A percentile compares a stretch with the other conserved stretches of the same genome.
phyloP scores from a whole-genome alignment of 2,797 vertebrate species.

The Acomys russatus region DNA sequence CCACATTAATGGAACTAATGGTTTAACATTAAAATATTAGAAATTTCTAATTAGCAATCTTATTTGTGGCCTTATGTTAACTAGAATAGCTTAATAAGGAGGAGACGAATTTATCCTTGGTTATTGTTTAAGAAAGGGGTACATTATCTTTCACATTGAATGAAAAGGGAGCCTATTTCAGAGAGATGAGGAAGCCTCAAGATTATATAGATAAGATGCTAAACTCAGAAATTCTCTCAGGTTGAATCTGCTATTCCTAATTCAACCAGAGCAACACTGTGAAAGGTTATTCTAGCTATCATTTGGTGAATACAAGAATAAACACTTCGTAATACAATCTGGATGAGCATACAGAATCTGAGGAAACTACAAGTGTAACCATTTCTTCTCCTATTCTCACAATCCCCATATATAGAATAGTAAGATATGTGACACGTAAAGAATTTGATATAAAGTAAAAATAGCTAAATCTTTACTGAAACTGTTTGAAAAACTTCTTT shows the following conservation, averaged over 20 bases:
- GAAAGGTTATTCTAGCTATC: neutral
- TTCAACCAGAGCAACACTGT: neutral
- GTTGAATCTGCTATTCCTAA: neutral
- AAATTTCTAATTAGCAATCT: neutral
- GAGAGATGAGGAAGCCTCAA: neutral
- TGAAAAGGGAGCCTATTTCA: neutral
- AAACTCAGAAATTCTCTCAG: neutral
- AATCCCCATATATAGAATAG: neutral
- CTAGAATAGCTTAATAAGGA: neutral
- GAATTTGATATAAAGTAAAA: neutral
- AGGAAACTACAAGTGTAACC: neutral
- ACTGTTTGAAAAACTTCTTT: neutral
- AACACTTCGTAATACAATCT: neutral
- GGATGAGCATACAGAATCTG: rapidly evolving
- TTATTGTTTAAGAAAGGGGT: neutral
- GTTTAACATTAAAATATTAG: neutral
- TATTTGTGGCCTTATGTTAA: neutral
- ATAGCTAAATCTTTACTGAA: neutral
- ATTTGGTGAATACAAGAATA: neutral
- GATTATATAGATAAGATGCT: neutral
- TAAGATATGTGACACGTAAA: neutral
- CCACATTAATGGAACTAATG: neutral
- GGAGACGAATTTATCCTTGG: neutral
- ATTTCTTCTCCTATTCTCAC: neutral
- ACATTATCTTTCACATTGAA: neutral